Percentiles rank a stretch among this genome's conserved stretches.
phyloP scores from a whole-genome alignment of 2,797 vertebrate genomes.

The Diceros bicornis region DNA sequence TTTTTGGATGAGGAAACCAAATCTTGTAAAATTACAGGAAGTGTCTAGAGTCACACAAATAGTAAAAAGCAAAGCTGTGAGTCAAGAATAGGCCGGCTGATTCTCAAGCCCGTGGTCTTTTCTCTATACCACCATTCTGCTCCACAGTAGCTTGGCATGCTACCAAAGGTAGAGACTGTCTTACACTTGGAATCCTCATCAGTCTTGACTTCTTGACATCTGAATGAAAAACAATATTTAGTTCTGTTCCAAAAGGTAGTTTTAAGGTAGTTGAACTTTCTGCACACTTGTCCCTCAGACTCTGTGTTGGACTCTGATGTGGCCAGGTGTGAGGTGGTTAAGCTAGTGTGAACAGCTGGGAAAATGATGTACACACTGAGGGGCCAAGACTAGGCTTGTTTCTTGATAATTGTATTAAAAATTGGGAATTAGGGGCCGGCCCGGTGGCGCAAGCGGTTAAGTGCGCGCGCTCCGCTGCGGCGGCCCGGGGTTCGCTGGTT shows the following conservation, averaged over 20 bases:
- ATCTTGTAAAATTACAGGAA: neutral
- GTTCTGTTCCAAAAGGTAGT: neutral
- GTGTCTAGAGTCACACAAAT: neutral
- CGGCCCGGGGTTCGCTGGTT: too few species aligned
- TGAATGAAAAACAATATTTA: neutral
- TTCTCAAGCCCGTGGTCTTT: neutral
- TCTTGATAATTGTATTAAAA: neutral
- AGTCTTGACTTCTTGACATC: neutral
- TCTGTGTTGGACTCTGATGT: neutral
- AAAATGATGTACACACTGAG: neutral
- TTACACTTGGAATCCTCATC: neutral
- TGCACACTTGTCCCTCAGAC: neutral
- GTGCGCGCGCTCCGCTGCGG: too few species aligned
- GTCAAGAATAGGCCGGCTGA: neutral
- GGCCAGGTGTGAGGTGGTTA: neutral
- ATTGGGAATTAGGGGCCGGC: neutral
- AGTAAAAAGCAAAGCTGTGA: neutral
- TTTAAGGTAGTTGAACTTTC: neutral
- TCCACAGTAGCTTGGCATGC: neutral
- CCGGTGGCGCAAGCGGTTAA: too few species aligned
- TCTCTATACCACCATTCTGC: neutral
- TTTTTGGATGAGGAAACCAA: neutral
- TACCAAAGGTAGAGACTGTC: neutral
- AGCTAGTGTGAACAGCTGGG: neutral
- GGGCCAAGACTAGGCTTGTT: neutral